These are phyloP conservation scores for Perizoma affinitatum DNA, from an alignment of 2,888 invertebrate genomes.

Conservation along the genomic window DNA sequence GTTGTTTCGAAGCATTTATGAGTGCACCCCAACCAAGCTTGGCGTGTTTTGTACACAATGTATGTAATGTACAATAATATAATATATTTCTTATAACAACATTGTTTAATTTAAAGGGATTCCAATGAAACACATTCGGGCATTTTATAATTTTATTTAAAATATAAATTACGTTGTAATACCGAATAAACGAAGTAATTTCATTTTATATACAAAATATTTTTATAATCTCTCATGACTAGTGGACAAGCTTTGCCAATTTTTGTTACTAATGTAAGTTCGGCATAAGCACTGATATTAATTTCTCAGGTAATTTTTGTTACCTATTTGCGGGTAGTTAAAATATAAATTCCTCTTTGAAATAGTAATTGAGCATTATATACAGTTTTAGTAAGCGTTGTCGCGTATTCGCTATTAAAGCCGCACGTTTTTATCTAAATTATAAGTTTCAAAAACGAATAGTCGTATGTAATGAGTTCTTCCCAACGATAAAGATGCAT, in stretches of 20 bases:
- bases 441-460: constrained; percentile 12
- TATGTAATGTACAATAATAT: constrained; percentile 70
- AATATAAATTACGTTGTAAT: constrained; percentile 58
- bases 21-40: constrained; percentile 56
- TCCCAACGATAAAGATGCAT: constrained; percentile 38
- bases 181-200: constrained; percentile 57
- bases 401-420: constrained; percentile 62
- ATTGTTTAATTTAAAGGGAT: constrained; percentile 21
- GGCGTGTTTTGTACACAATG: constrained; percentile 68
- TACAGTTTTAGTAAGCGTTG: constrained; percentile 63
- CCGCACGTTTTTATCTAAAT: constrained; percentile 61
- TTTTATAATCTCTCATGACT: constrained; percentile 75
- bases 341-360: constrained; percentile 11
- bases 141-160: constrained; percentile 67
- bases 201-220: constrained; percentile 80
- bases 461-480: constrained; percentile 14
- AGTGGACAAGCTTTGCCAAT: constrained; percentile 69
- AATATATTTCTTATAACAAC: constrained; percentile 66
- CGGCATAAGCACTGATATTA: constrained; percentile 49
- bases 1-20: constrained; percentile 64
- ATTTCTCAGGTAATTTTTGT: constrained; percentile 42
- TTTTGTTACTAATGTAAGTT: constrained; percentile 45
- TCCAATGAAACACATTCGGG: constrained; percentile 35
- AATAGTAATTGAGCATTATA: constrained; percentile 57
- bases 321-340: constrained; percentile 15